Base-by-base conservation (phyloP, 2,888 invertebrate species). In the Leucoptera coffeella region DNA sequence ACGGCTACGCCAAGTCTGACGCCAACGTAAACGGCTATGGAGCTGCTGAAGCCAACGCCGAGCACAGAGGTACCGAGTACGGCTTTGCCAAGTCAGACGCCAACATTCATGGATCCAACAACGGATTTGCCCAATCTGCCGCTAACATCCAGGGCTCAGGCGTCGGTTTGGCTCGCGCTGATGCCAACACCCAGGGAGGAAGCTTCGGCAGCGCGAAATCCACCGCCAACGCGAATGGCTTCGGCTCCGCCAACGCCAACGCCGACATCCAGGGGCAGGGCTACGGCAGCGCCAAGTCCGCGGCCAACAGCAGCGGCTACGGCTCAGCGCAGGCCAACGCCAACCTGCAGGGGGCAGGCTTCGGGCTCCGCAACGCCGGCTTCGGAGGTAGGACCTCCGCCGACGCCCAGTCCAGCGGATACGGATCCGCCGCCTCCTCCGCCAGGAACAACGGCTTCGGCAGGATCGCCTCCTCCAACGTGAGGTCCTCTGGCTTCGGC, bases 401-500 rank as follows among this genome's bases (percentile, higher is more conserved):
- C 12, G 43, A 54, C 31, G 52, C 56, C 2, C 46, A 48, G 17
- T 40, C 50, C 13, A 39, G 41, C 4, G 62, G 60, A n/a, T 37
- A 30, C 17, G 56, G 58, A 2, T 41, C 41, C n/a, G 60, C 59
- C n/a, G 37, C 43, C 1, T 55, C 52, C 2, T 47, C 47, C 2
- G 55, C 54, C 12, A 51, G 37, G 35, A 39, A 43, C 12, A 27
- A 52, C 24, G 42, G 40, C 37, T 53, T 43, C 17, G 52, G 45
- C 41, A 51, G 48, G 25, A 45, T 51, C 11, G 43, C 49, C 24
- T 51, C 59, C 45, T 48, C 60, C 2, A 42, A 44, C 3, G 57
- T 52, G 15, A 53, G 48, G 38, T 42, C 49, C 9, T 39, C 36
- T 17, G 52, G 53, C 15, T 38, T 32, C 27, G 64, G 61, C 26